Evolutionary conservation across 2,888 invertebrate genomes (phyloP).

Genomic region (Tuta absoluta): DNA sequence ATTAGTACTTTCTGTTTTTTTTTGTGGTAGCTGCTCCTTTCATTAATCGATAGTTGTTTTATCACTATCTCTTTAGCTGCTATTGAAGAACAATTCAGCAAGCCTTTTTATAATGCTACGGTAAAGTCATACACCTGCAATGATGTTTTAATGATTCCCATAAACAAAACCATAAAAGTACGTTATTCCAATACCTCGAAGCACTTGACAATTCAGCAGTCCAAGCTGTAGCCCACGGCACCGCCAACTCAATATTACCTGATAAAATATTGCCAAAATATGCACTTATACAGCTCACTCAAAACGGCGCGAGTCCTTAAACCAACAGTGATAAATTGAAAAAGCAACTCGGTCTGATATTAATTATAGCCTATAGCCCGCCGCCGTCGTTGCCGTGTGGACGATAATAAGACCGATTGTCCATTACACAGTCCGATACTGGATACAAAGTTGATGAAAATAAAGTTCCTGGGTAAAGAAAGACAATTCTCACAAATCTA

Average conservation of each 20-base stretch:
- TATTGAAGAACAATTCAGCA: too few relatives aligned
- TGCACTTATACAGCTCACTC: slow-evolving; percentile 9
- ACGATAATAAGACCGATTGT: slow-evolving; percentile 44
- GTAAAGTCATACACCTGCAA: neutral
- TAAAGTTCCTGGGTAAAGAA: too few relatives aligned
- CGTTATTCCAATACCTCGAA: neutral
- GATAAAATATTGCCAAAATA: slow-evolving; percentile 18
- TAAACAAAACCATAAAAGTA: neutral
- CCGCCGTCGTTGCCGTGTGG: slow-evolving; percentile 38
- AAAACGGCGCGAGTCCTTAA: slow-evolving; percentile 37
- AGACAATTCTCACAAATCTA: too few relatives aligned
- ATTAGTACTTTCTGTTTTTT: too few relatives aligned
- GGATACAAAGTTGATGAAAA: too few relatives aligned
- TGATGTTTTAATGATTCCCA: neutral
- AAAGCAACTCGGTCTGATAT: slow-evolving; percentile 51
- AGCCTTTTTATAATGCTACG: too few relatives aligned
- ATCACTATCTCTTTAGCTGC: too few relatives aligned
- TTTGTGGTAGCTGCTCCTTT: too few relatives aligned
- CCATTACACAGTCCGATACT: neutral
- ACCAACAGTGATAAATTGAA: slow-evolving; percentile 56
- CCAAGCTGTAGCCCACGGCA: neutral
- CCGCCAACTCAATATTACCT: neutral
- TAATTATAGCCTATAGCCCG: slow-evolving; percentile 51
- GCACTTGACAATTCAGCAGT: slow-evolving; percentile 1
- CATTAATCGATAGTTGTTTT: too few relatives aligned